Evolutionary conservation across 2,113 vertebrate species (phyloP).

Genomic region (Sclerurus mexicanus): DNA sequence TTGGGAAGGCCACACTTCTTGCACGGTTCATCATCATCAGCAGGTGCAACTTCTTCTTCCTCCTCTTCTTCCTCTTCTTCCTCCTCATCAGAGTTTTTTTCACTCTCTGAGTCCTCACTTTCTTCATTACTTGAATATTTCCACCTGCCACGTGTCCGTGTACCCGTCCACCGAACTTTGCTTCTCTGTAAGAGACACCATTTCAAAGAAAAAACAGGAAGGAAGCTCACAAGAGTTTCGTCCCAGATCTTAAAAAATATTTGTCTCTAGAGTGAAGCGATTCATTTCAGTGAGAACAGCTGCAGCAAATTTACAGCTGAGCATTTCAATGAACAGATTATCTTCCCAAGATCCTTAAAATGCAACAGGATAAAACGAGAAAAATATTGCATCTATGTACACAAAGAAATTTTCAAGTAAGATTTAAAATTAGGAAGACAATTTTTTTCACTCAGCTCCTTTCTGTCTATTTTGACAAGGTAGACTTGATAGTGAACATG

Average conservation of each 20-base stretch:
- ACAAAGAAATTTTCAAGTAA: neutral
- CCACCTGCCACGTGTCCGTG: conserved; percentile 82
- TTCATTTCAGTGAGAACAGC: neutral
- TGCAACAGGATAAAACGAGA: neutral
- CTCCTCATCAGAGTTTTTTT: conserved; percentile 79
- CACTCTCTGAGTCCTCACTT: conserved; percentile 81
- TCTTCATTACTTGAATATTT: conserved; percentile 86
- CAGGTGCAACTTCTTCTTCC: conserved; percentile 81
- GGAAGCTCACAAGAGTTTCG: neutral
- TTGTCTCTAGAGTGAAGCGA: neutral
- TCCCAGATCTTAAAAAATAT: neutral
- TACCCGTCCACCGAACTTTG: conserved; percentile 87
- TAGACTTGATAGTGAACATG: neutral
- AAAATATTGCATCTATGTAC: neutral
- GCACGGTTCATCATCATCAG: conserved; percentile 91
- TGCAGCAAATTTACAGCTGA: neutral
- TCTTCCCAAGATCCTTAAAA: neutral
- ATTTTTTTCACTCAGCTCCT: neutral
- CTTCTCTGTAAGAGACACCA: conserved; percentile 73
- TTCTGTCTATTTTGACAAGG: neutral
- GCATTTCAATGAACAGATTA: neutral
- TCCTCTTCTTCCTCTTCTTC: conserved; percentile 80
- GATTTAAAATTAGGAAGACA: neutral
- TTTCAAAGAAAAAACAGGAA: conserved; percentile 18
- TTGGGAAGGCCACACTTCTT: conserved; percentile 96